phyloP scores from a whole-genome alignment of 2,888 invertebrate species.

The Yponomeuta cagnagella region DNA sequence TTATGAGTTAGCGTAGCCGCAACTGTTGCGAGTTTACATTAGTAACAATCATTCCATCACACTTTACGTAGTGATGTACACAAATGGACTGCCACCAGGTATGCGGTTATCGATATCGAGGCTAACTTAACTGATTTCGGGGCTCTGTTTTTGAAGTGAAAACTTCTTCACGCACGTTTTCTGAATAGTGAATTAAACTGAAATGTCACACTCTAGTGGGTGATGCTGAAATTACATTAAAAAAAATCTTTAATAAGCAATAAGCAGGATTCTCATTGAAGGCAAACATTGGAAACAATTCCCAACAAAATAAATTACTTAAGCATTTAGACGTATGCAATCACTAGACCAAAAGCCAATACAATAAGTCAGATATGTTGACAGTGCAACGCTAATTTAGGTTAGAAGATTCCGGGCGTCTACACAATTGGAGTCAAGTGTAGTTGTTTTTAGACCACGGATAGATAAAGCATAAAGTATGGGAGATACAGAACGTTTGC shows the following conservation, averaged over 20 bases:
- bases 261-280: too few relatives aligned
- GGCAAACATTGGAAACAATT: too few relatives aligned
- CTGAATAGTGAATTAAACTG: too few relatives aligned
- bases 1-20: too few relatives aligned
- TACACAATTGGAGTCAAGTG: neutral
- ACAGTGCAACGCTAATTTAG: neutral
- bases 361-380: neutral
- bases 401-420: neutral
- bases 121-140: too few relatives aligned
- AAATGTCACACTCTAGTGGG: too few relatives aligned
- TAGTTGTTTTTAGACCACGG: neutral
- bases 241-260: too few relatives aligned
- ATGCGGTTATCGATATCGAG: too few relatives aligned
- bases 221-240: too few relatives aligned
- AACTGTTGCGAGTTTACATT: slow-evolving; percentile 9
- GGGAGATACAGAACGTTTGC: neutral
- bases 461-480: neutral
- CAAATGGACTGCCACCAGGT: neutral
- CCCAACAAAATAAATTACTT: neutral
- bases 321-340: neutral
- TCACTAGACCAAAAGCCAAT: neutral
- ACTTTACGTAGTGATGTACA: slow-evolving; percentile 11
- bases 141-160: too few relatives aligned
- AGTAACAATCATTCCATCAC: slow-evolving; percentile 14
- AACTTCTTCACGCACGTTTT: too few relatives aligned